phyloP scores from a whole-genome alignment of 2,888 invertebrate species.

The Reticulitermes lucifugus region DNA sequence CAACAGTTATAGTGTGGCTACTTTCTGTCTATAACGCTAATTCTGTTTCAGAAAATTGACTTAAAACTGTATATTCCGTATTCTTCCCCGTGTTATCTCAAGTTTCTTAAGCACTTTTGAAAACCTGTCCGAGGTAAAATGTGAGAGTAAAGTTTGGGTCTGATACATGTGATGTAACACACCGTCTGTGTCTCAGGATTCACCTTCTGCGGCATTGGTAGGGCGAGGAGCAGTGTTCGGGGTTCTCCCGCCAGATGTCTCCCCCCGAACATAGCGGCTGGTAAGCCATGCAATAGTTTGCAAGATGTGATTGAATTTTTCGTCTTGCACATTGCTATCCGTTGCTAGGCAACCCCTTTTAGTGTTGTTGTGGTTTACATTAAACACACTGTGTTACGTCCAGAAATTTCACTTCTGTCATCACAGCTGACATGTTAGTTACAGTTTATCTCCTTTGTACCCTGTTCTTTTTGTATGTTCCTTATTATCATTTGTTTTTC shows the following conservation, averaged over 20 bases:
- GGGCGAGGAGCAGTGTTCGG: slow-evolving; percentile 43
- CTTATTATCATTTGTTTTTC: neutral
- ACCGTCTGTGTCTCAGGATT: slow-evolving; percentile 39
- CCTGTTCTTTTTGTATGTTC: neutral
- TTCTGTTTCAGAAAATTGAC: too few relatives aligned
- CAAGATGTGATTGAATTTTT: neutral
- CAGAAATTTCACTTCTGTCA: neutral
- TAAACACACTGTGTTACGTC: neutral
- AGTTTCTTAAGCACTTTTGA: too few relatives aligned
- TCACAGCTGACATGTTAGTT: neutral
- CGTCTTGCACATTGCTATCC: slow-evolving; percentile 7
- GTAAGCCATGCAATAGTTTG: slow-evolving; percentile 47
- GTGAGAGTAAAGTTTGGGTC: neutral
- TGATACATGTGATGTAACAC: neutral
- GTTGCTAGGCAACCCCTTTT: neutral
- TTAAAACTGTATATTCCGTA: too few relatives aligned
- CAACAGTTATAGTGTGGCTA: too few relatives aligned
- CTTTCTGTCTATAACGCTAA: too few relatives aligned
- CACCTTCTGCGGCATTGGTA: slow-evolving; percentile 45
- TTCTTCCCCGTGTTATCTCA: too few relatives aligned
- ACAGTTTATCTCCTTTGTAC: neutral
- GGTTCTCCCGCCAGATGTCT: slow-evolving; percentile 47
- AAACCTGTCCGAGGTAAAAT: too few relatives aligned
- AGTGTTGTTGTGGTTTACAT: slow-evolving; percentile 3
- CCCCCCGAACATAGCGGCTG: slow-evolving; percentile 46